Evolutionary conservation across 2,888 invertebrate species (phyloP).

Genomic region (Anodontia alba): DNA sequence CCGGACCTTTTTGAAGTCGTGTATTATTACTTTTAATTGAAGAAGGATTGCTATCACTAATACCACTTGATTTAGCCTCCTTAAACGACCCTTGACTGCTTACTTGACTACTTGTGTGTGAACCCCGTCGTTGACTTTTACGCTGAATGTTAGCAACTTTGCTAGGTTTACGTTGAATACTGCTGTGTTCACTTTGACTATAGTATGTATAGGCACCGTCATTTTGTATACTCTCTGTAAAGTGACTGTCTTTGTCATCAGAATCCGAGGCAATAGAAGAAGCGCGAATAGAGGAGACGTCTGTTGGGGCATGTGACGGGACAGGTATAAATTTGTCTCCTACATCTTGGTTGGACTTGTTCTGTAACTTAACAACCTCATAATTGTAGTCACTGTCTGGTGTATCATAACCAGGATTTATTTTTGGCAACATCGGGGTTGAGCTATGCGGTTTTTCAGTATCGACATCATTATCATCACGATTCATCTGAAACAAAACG

Average conservation of each 20-base stretch:
- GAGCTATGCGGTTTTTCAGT: not conserved
- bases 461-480: not conserved
- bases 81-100: not conserved
- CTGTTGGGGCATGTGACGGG: not conserved
- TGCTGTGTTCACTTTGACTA: not conserved
- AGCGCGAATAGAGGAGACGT: not conserved
- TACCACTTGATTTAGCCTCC: not conserved
- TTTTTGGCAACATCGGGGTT: conserved; percentile 38
- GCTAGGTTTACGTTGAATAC: not conserved
- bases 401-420: conserved; percentile 39
- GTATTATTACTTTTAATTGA: not conserved
- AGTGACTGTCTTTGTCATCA: not conserved
- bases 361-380: conserved; percentile 3
- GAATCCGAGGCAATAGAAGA: not conserved
- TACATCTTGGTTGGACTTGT: not conserved
- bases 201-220: not conserved
- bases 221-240: not conserved
- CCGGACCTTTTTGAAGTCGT: not conserved
- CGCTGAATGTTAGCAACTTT: not conserved
- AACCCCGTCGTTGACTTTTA: not conserved
- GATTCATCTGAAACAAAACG: conserved; percentile 3
- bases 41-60: not conserved
- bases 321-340: not conserved
- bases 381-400: conserved; percentile 57
- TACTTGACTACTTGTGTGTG: not conserved